These are phyloP conservation scores for Bos javanicus DNA, from an alignment of 2,113 vertebrate species.

Conservation along the genomic window DNA sequence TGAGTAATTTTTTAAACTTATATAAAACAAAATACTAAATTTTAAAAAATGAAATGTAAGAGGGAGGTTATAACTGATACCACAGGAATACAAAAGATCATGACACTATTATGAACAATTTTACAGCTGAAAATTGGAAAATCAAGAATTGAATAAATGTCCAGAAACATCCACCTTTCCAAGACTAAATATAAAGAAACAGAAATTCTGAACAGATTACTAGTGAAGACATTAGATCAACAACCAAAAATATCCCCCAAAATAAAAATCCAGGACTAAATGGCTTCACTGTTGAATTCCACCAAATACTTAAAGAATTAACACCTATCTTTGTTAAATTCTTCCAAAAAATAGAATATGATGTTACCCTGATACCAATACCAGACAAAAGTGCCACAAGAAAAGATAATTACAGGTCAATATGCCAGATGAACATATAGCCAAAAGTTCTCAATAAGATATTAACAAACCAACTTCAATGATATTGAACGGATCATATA, in stretches of 20 bases:
- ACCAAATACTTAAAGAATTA: not conserved
- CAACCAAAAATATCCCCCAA: not conserved
- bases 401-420: not conserved
- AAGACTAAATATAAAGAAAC: not conserved
- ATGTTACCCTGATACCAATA: not conserved
- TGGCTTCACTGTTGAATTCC: not conserved
- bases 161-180: not conserved
- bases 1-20: not conserved
- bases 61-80: not conserved
- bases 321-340: not conserved
- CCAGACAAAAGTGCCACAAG: not conserved
- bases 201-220: not conserved
- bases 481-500: not conserved
- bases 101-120: not conserved
- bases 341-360: not conserved
- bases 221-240: not conserved
- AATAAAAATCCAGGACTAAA: not conserved
- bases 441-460: not conserved
- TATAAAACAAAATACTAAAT: not conserved
- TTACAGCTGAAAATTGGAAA: not conserved
- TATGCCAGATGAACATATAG: not conserved
- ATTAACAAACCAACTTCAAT: not conserved
- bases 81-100: not conserved
- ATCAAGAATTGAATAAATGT: not conserved
- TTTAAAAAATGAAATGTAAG: not conserved